Evolutionary conservation across 2,113 vertebrate genomes (phyloP).

Genomic region (Hippocampus mohnikei): DNA sequence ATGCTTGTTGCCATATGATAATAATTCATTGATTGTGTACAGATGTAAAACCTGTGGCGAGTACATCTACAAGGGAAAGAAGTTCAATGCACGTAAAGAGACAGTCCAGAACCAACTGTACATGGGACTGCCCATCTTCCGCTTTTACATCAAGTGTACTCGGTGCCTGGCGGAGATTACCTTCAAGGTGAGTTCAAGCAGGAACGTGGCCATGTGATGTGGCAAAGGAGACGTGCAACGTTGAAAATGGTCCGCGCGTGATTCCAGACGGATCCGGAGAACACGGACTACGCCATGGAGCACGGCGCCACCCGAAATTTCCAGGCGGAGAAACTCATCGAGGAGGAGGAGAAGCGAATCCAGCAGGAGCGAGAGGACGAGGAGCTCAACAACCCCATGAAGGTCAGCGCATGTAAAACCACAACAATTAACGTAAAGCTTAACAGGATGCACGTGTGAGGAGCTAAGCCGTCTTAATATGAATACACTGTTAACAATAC

Average conservation of each 20-base stretch:
- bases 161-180: slow-evolving; percentile 90
- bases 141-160: slow-evolving; percentile 96
- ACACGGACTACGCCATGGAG: slow-evolving; percentile 96
- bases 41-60: slow-evolving; percentile 94
- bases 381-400: slow-evolving; percentile 97
- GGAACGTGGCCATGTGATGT: background rate
- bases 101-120: slow-evolving; percentile 90
- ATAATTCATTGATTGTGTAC: slow-evolving; percentile 8
- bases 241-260: background rate
- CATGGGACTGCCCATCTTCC: slow-evolving; percentile 91
- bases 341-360: slow-evolving; percentile 89
- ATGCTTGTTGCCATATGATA: background rate
- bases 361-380: slow-evolving; percentile 90
- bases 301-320: slow-evolving; percentile 92
- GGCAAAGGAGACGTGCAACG: too few relatives aligned
- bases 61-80: slow-evolving; percentile 96
- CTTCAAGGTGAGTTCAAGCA: slow-evolving; percentile 75
- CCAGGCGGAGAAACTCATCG: slow-evolving; percentile 91
- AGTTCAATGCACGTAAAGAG: slow-evolving; percentile 96
- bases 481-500: too few relatives aligned
- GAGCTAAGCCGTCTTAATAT: too few relatives aligned
- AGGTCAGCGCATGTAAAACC: slow-evolving; percentile 70
- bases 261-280: slow-evolving; percentile 89
- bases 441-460: too few relatives aligned
- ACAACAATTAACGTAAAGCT: background rate